These are phyloP conservation scores for Nerophis lumbriciformis DNA, from an alignment of 2,113 vertebrate genomes.

Conservation along the genomic window DNA sequence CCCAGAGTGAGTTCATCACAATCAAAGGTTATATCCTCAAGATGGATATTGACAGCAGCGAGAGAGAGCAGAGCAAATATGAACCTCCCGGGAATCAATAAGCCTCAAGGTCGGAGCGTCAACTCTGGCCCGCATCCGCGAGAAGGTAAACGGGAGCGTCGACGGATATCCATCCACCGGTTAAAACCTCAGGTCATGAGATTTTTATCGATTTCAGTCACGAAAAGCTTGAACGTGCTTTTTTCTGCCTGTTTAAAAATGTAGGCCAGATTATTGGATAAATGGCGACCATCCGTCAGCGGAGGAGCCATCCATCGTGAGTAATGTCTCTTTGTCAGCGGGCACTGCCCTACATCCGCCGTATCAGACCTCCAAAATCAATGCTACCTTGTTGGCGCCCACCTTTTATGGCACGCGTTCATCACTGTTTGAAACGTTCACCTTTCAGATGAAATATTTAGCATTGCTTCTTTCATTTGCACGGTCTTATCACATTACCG, in stretches of 20 bases:
- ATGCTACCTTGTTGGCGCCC: conserved; percentile 35
- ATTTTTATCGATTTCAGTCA: conserved; percentile 34
- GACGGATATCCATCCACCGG: conserved; percentile 9
- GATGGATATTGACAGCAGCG: conserved; percentile 36
- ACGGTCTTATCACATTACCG: too few species aligned
- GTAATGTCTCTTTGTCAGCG: conserved; percentile 36
- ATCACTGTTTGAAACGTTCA: conserved; percentile 43
- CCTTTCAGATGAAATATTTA: conserved; percentile 8
- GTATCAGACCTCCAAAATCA: conserved; percentile 42
- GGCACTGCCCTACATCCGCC: conserved; percentile 13
- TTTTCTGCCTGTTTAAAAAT: conserved; percentile 48
- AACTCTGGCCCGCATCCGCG: background rate
- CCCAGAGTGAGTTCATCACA: conserved; percentile 32
- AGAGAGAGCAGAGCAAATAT: conserved; percentile 28
- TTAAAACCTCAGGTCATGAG: conserved; percentile 16
- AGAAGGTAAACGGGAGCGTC: conserved; percentile 17
- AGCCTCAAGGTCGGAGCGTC: conserved; percentile 29
- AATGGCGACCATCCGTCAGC: conserved; percentile 41
- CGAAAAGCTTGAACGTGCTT: conserved; percentile 40
- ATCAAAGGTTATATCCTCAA: conserved; percentile 19
- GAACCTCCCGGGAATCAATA: conserved; percentile 35
- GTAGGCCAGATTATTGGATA: conserved; percentile 42
- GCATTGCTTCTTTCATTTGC: background rate
- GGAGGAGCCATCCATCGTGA: conserved; percentile 28
- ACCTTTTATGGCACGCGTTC: conserved; percentile 32